phyloP scores from a whole-genome alignment of 53 echinoderm and acorn worm species.

The Arbacia lixula region DNA sequence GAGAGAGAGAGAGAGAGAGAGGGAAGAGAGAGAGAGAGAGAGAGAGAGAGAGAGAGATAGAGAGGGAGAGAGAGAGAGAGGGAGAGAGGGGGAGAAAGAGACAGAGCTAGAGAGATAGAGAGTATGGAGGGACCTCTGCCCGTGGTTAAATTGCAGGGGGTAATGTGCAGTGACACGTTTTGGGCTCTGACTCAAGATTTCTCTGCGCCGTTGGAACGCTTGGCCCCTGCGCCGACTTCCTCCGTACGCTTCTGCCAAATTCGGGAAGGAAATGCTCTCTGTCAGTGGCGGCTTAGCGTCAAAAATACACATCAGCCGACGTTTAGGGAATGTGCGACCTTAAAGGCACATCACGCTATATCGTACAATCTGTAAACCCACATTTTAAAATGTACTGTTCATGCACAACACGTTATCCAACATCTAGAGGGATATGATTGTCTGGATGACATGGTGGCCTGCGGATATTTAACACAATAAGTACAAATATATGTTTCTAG shows the following conservation, averaged over 20 bases:
- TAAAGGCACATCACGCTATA: too few species aligned
- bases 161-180: constrained; percentile 25
- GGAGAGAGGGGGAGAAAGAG: background rate
- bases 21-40: background rate
- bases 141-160: constrained; percentile 14
- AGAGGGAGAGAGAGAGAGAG: background rate
- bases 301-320: background rate
- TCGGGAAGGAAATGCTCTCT: constrained; percentile 47
- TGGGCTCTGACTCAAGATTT: constrained; percentile 35
- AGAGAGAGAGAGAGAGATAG: background rate
- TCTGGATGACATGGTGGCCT: too few species aligned
- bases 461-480: too few species aligned
- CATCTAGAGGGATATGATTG: too few species aligned
- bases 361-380: too few species aligned
- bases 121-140: background rate
- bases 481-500: too few species aligned
- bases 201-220: background rate
- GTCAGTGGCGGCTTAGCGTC: constrained; percentile 30
- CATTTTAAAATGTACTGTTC: too few species aligned
- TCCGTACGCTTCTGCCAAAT: constrained; percentile 1
- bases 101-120: background rate
- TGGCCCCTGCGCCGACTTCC: constrained; percentile 49
- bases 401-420: too few species aligned
- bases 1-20: background rate
- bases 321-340: too few species aligned